Conservation (phyloP, 1,140 invertebrate genomes). For the Bathynomus jamesi region DNA sequence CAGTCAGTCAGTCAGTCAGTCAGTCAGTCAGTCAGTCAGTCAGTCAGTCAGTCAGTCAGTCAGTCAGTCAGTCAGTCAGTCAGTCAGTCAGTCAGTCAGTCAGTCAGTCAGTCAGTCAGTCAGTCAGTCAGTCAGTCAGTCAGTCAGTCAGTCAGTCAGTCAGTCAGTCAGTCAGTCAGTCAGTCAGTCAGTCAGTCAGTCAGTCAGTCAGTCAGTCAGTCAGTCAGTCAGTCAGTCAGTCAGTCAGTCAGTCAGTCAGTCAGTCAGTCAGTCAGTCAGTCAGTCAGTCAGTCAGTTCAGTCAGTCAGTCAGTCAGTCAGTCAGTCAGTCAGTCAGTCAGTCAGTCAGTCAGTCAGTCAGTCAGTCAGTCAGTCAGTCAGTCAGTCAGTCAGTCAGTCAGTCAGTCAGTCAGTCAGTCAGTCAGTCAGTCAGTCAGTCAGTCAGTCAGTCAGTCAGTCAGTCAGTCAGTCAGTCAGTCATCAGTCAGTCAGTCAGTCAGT, state of each 20-base stretch:
- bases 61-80: constrained; percentile 8
- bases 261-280: constrained; percentile 29
- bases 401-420: constrained; percentile 33
- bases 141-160: not conserved
- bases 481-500: constrained; percentile 2
- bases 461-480: constrained; percentile 17
- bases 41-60: constrained; percentile 13
- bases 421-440: not conserved
- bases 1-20: constrained; percentile 35
- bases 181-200: constrained; percentile 2
- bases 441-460: constrained; percentile 18
- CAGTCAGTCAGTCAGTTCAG: constrained; percentile 34
- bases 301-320: constrained; percentile 37
- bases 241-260: constrained; percentile 1
- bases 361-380: constrained; percentile 38
- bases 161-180: constrained; percentile 7
- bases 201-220: not conserved
- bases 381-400: constrained; percentile 37
- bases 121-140: constrained; percentile 3
- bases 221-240: not conserved
- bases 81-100: not conserved
- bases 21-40: constrained; percentile 24
- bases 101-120: constrained; percentile 1
- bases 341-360: constrained; percentile 38
- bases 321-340: constrained; percentile 38